Base-by-base conservation (phyloP, 1,140 invertebrate genomes). In the Atta colombica region DNA sequence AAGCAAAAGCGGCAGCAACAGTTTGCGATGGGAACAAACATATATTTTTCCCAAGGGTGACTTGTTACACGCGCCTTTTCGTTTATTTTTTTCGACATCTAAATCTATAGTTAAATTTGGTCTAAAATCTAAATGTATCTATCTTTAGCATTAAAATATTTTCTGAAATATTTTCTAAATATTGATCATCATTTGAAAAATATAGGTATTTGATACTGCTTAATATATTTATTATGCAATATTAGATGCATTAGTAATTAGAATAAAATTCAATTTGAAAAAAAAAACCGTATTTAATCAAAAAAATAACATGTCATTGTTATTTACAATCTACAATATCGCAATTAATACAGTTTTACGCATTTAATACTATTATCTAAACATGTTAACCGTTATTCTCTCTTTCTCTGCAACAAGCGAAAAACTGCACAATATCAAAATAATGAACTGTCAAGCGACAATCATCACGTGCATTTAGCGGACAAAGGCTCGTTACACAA, bases 1-100 rank as follows among this genome's bases (percentile, higher is more conserved):
- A 66, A 87, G 81, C 71, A 63, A 84, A 84, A 87, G 68, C 69
- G 80, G 69, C 80, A 72, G 78, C 85, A 86, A 86, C 85, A 86
- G 85, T 86, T 86, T 75, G 80, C 80, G 58, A 84, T 61, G 80
- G 39, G 55, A 75, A 49, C 53, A 51, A 61, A 82, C 80, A 51
- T 71, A 55, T 45, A 61, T 84, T 84, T 84, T 84, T 84, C 80
- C 80, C 55, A 21, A 63, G 80, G 69, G 69, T 75, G 80, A 61
- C 80, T 84, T 75, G 69, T 75, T 75, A 75, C 55, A 31, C 35
- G 53, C 58, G 49, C 5, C 77, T 71, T 69, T 69, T 28, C 69
- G n/a, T 84, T 61, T 61, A 39, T 75, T 84, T 61, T 75, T 74
- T 39, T 8, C 35, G n/a, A 60, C 39, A 16, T 74, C 18, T 45